Conservation (phyloP, 2,797 vertebrate genomes). For the Glyptemys insculpta region DNA sequence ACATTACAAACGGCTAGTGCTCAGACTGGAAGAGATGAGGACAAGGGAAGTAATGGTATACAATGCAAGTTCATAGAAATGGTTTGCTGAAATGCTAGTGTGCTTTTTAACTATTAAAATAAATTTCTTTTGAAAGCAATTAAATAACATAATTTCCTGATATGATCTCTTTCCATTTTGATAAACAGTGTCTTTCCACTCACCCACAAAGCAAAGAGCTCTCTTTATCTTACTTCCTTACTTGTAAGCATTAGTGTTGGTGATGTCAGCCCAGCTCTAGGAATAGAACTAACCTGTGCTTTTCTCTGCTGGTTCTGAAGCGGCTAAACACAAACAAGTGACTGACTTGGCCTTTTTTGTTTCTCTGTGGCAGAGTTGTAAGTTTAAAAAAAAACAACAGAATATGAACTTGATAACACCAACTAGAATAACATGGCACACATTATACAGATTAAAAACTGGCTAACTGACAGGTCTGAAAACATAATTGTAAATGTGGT, state of each 20-base stretch:
- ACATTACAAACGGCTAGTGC: background rate
- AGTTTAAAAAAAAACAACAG: background rate
- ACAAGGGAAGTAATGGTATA: background rate
- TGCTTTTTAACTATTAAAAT: background rate
- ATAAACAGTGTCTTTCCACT: background rate
- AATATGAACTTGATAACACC: background rate
- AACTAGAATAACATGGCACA: too few relatives aligned
- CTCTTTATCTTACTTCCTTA: background rate
- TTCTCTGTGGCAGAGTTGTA: background rate
- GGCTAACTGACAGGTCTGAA: too few relatives aligned
- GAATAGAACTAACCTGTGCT: background rate
- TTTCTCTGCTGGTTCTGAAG: background rate
- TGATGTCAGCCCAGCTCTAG: background rate
- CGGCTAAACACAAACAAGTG: background rate
- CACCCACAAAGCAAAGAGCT: background rate
- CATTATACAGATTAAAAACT: too few relatives aligned
- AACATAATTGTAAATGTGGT: too few relatives aligned
- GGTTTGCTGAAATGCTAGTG: background rate
- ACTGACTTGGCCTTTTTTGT: background rate
- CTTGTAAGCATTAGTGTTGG: background rate
- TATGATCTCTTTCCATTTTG: background rate
- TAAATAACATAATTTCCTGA: background rate
- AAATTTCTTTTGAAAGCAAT: background rate
- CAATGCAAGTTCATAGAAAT: background rate
- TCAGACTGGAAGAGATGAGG: background rate